Evolutionary conservation across 2,797 vertebrate species (phyloP), one percentile per base, ranked within the genome.

Genomic region (Enteromius unitaeniatus): DNA sequence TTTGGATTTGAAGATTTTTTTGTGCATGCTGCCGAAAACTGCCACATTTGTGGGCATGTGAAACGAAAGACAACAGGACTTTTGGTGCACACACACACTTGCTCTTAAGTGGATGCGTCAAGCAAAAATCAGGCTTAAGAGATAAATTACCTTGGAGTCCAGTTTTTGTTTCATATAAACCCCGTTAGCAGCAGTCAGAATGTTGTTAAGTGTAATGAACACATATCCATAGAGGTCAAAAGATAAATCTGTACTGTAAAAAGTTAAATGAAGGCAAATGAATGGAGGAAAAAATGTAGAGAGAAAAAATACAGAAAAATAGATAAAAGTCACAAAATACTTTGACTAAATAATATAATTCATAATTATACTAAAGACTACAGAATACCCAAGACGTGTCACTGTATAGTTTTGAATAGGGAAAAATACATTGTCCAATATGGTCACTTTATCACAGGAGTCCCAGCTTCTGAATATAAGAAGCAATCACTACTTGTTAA

Each of bases 151-250:
- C 95, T 97, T 96, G 1, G 98, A 97, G 83, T 99, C 97, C 45
- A 99, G 94, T 90, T 99, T 99, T 92, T 99, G 96, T 87, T 99
- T 99, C 74, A 97, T 93, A 0, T 96, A 99, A 4, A 93, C 98
- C 4, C 98, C 98, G 21, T 95, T 97, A 88, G 97, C 97, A 31
- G 98, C 98, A 5, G 98, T 98, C 91, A 99, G 93, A 67, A 96
- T 91, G 62, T 99, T 97, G 37, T 99, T 99, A 64, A 98, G 87
- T 85, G 97, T 95, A 88, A 99, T 96, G 86, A 97, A 99, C 42
- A 95, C 68, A 75, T 99, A 99, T 72, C 98, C 98, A 87, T 96
- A 96, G 9, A 98, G 92, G 88, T 99, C 98, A 75, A 99, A 99
- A 0, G 97, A 94, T 90, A 99, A 89, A 89, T 99, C 98, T 77